phyloP scores from a whole-genome alignment of 2,113 vertebrate genomes.

The Noturus placidus region DNA sequence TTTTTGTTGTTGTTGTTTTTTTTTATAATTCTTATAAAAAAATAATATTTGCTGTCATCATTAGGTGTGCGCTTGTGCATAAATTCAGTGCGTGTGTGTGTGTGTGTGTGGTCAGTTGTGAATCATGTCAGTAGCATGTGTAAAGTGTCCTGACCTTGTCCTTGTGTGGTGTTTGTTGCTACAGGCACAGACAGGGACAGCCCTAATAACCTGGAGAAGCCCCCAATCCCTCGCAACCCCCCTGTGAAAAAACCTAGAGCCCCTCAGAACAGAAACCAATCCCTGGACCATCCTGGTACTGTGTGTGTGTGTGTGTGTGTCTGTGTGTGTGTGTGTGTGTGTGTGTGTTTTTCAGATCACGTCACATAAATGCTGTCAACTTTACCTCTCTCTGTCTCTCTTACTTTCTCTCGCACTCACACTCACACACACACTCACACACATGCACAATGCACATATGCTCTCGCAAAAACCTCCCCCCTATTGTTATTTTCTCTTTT shows the following conservation, averaged over 20 bases:
- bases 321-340: constrained; percentile 24
- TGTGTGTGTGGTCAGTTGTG: constrained; percentile 2
- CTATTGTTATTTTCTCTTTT: too few relatives aligned
- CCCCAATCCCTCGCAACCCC: constrained; percentile 69
- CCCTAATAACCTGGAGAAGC: constrained; percentile 70
- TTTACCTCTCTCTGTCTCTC: neutral
- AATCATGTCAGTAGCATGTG: neutral
- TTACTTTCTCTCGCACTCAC: neutral
- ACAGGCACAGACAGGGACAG: constrained; percentile 70
- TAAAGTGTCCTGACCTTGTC: constrained; percentile 36
- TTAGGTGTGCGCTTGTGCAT: too few relatives aligned
- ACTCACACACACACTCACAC: neutral
- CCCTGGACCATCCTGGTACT: constrained; percentile 70
- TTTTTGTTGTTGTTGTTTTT: neutral
- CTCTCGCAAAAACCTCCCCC: neutral
- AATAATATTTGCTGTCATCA: neutral
- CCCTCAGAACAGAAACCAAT: constrained; percentile 74
- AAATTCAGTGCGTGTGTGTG: neutral
- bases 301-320: constrained; percentile 48
- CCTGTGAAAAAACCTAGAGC: constrained; percentile 72
- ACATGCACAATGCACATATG: neutral
- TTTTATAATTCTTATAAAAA: neutral
- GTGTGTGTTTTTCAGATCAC: constrained; percentile 9
- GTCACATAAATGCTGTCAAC: neutral
- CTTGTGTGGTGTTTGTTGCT: constrained; percentile 56